phyloP scores from a whole-genome alignment of 2,888 invertebrate species.

The Nomada lathburiana region DNA sequence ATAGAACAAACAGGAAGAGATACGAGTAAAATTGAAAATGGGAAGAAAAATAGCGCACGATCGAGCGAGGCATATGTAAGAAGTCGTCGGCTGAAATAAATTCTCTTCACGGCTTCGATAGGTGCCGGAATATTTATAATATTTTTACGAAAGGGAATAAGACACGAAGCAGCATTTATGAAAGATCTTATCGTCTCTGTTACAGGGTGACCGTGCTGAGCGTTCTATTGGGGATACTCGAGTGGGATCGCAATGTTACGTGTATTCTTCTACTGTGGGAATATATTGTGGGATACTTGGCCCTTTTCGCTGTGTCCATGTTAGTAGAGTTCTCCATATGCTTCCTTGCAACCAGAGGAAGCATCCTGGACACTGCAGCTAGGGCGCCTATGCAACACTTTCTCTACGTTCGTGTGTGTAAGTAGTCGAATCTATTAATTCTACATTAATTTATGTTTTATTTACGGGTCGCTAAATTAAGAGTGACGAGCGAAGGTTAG shows the following conservation, averaged over 20 bases:
- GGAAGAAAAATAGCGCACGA: not conserved
- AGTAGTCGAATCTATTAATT: constrained; percentile 76
- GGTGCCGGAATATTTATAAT: constrained; percentile 27
- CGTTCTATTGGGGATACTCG: constrained; percentile 86
- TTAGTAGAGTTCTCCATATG: constrained; percentile 90
- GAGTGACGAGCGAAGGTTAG: too few relatives aligned
- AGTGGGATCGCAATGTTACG: constrained; percentile 85
- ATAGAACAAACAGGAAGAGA: not conserved
- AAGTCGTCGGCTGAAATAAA: constrained; percentile 11
- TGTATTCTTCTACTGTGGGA: constrained; percentile 86
- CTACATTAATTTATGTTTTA: not conserved
- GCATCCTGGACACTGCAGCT: constrained; percentile 91
- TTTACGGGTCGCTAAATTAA: too few relatives aligned
- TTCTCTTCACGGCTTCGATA: constrained; percentile 28
- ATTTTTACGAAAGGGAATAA: not conserved
- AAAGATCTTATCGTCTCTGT: constrained; percentile 59
- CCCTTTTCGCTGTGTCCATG: constrained; percentile 87
- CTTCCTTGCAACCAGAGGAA: constrained; percentile 91
- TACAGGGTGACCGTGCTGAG: constrained; percentile 88
- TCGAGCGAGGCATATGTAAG: not conserved
- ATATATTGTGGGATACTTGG: constrained; percentile 88
- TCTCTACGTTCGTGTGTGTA: constrained; percentile 91
- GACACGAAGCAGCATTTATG: constrained; percentile 3
- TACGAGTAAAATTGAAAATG: not conserved
- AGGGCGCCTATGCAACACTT: constrained; percentile 92